phyloP scores from a whole-genome alignment of 2,888 invertebrate species.

The Lasioglossum vierecki region DNA sequence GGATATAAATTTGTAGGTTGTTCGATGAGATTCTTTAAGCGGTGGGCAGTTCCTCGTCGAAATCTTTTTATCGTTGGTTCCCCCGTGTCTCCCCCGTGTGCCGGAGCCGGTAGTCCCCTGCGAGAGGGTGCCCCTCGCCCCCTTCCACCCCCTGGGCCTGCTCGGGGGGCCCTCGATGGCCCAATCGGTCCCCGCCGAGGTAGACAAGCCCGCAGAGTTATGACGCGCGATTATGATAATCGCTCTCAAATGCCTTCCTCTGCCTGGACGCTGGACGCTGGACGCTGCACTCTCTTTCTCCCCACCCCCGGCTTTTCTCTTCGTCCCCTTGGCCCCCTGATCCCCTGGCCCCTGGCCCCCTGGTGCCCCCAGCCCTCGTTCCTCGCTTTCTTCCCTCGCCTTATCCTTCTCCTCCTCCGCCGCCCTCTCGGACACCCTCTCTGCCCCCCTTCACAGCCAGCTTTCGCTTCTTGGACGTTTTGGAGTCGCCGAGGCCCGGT shows the following conservation, averaged over 20 bases:
- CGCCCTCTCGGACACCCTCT: constrained; percentile 8
- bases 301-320: constrained; percentile 33
- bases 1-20: constrained; percentile 77
- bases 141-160: constrained; percentile 33
- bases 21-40: constrained; percentile 76
- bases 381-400: constrained; percentile 25
- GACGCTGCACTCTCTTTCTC: constrained; percentile 61
- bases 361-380: neutral
- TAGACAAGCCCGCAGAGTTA: constrained; percentile 78
- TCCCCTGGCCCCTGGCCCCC: neutral
- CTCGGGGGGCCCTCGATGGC: constrained; percentile 63
- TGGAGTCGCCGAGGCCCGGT: constrained; percentile 20
- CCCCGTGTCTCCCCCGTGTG: constrained; percentile 28
- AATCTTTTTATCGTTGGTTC: constrained; percentile 60
- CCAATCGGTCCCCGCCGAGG: constrained; percentile 73
- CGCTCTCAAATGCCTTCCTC: constrained; percentile 75
- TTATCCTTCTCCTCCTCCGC: constrained; percentile 18
- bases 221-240: constrained; percentile 81
- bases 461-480: constrained; percentile 39
- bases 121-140: constrained; percentile 39
- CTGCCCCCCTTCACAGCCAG: neutral
- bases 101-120: constrained; percentile 68
- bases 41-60: constrained; percentile 67
- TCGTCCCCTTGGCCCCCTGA: constrained; percentile 2
- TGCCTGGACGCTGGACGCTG: constrained; percentile 60